phyloP scores from a whole-genome alignment of 2,113 vertebrate genomes.

The Ascaphus truei region DNA sequence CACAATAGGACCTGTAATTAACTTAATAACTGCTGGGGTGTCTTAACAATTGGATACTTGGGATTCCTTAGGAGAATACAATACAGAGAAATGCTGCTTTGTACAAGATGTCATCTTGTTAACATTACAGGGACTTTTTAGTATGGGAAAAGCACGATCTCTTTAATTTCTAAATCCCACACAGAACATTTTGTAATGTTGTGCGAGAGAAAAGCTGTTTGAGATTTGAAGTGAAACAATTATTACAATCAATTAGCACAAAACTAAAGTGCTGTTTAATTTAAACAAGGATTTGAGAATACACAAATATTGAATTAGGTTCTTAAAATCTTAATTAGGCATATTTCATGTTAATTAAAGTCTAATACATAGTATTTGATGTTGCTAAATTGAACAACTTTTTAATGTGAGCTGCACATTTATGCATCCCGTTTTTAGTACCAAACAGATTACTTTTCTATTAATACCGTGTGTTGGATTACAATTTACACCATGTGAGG shows the following conservation, averaged over 20 bases:
- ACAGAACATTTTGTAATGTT: not conserved
- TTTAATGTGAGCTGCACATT: slow-evolving; percentile 36
- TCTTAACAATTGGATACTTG: too few species aligned
- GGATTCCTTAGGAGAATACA: too few species aligned
- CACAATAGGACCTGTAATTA: too few species aligned
- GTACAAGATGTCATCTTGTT: too few species aligned
- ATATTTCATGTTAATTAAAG: slow-evolving; percentile 38
- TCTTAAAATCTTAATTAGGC: slow-evolving; percentile 33
- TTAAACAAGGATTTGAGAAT: slow-evolving; percentile 20
- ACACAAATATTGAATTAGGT: slow-evolving; percentile 34
- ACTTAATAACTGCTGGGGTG: too few species aligned
- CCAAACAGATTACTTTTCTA: slow-evolving; percentile 35
- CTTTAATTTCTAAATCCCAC: not conserved
- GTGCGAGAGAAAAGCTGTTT: too few species aligned
- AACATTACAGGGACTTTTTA: not conserved
- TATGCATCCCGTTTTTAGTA: slow-evolving; percentile 36
- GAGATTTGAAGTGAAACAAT: slow-evolving; percentile 25
- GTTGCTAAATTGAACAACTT: slow-evolving; percentile 38
- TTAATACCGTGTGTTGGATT: slow-evolving; percentile 36
- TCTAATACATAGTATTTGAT: slow-evolving; percentile 35
- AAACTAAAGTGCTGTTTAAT: slow-evolving; percentile 11
- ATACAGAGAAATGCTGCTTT: too few species aligned
- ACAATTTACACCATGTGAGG: slow-evolving; percentile 38
- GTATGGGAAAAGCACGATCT: not conserved
- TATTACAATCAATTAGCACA: slow-evolving; percentile 28